Evolutionary conservation across 2,113 vertebrate species (phyloP).

Genomic region (Pyxicephalus adspersus): DNA sequence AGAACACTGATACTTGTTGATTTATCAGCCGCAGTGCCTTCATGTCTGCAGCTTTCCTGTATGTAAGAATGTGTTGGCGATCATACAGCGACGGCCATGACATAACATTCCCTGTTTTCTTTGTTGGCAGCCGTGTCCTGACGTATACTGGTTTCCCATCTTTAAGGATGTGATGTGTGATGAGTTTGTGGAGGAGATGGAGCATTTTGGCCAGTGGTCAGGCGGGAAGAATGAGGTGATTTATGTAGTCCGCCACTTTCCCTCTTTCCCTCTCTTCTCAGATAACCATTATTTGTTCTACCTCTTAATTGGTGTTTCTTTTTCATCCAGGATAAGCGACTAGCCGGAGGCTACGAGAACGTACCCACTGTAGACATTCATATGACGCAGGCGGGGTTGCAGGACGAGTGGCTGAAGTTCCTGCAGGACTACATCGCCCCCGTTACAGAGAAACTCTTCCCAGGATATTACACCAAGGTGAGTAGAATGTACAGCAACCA

Average conservation of each 20-base stretch:
- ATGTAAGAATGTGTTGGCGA: too few relatives aligned
- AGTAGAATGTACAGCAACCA: neutral
- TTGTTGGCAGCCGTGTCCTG: constrained; percentile 72
- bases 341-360: constrained; percentile 85
- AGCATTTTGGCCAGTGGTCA: constrained; percentile 77
- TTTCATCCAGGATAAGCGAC: constrained; percentile 76
- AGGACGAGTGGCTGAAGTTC: constrained; percentile 89
- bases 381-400: constrained; percentile 85
- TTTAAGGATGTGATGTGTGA: constrained; percentile 76
- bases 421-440: constrained; percentile 80
- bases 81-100: too few relatives aligned
- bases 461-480: constrained; percentile 86
- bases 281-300: neutral
- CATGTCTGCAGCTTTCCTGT: too few relatives aligned
- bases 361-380: constrained; percentile 89
- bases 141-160: constrained; percentile 81
- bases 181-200: constrained; percentile 81
- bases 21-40: too few relatives aligned
- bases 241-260: neutral
- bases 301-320: neutral
- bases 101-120: neutral
- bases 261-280: neutral
- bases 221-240: constrained; percentile 75
- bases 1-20: too few relatives aligned
- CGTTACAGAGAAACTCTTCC: constrained; percentile 82